Conservation (phyloP, 2,888 invertebrate species). For the Hedychridium roseum region DNA sequence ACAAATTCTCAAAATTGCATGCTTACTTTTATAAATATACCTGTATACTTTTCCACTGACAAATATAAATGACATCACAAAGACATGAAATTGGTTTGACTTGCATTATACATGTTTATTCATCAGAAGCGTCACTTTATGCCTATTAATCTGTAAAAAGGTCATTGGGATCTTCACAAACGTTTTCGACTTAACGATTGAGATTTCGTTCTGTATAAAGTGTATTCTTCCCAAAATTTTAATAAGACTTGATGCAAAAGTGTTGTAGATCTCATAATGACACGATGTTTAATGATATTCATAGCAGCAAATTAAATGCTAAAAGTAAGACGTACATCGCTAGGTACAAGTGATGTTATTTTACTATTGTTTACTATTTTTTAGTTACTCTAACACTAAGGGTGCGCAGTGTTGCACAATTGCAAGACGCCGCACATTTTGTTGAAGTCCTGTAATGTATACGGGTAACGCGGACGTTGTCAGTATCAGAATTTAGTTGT, state of each 20-base stretch:
- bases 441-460: no score
- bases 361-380: no score
- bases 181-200: slow-evolving; percentile 48
- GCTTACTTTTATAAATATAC: slow-evolving; percentile 55
- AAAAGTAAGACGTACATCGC: no score
- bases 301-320: no score
- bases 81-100: slow-evolving; percentile 49
- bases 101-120: slow-evolving; percentile 56
- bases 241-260: slow-evolving; percentile 56
- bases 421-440: no score
- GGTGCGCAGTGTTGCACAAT: no score
- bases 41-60: slow-evolving; percentile 32
- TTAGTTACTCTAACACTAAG: no score
- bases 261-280: no score
- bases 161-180: slow-evolving; percentile 51
- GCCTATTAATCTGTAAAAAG: slow-evolving; percentile 58
- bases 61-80: slow-evolving; percentile 50
- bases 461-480: no score
- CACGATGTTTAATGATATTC: no score
- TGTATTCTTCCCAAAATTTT: slow-evolving; percentile 45
- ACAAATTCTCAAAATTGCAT: slow-evolving; percentile 52
- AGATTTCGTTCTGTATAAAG: slow-evolving; percentile 42
- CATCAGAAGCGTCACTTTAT: slow-evolving; percentile 55
- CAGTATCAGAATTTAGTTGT: no score
- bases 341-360: no score